These are phyloP conservation scores for Huso huso DNA, from an alignment of 2,797 vertebrate species.

Conservation along the genomic window DNA sequence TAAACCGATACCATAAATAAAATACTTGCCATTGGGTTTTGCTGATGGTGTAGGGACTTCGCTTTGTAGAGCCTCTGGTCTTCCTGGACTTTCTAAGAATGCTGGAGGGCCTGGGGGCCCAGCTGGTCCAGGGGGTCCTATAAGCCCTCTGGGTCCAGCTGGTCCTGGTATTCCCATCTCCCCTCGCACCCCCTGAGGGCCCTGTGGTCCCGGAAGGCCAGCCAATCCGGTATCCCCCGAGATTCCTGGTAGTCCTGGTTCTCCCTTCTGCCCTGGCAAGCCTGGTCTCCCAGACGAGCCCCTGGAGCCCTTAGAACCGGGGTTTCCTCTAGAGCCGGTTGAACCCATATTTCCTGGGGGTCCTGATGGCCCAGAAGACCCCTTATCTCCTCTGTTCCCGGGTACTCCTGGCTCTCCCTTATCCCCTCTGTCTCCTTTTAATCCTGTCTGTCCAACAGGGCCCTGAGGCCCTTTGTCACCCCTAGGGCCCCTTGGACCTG, in stretches of 20 bases:
- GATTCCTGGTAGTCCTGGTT: constrained; percentile 72
- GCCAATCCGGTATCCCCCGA: constrained; percentile 78
- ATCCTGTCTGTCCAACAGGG: constrained; percentile 65
- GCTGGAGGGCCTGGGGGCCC: constrained; percentile 74
- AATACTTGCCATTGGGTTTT: constrained; percentile 6
- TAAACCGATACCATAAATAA: background rate
- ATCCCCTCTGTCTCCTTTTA: constrained; percentile 86
- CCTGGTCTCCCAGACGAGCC: constrained; percentile 87
- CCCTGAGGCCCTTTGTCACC: constrained; percentile 85
- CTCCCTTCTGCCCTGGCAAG: constrained; percentile 74
- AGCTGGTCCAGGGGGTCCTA: constrained; percentile 72
- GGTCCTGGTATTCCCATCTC: constrained; percentile 73
- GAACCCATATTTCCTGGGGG: constrained; percentile 76
- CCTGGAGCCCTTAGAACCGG: constrained; percentile 82
- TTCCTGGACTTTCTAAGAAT: constrained; percentile 50
- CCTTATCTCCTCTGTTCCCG: constrained; percentile 77
- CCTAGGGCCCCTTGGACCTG: constrained; percentile 83
- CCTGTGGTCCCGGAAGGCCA: constrained; percentile 74
- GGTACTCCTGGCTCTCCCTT: constrained; percentile 71
- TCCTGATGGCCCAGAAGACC: constrained; percentile 66
- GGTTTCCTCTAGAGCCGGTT: constrained; percentile 73
- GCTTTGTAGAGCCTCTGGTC: constrained; percentile 63
- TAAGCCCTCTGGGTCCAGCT: constrained; percentile 69
- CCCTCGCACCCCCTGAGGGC: constrained; percentile 76
- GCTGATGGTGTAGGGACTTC: constrained; percentile 40